Base-by-base conservation (phyloP, 2,888 invertebrate genomes). In the Metellina segmentata region DNA sequence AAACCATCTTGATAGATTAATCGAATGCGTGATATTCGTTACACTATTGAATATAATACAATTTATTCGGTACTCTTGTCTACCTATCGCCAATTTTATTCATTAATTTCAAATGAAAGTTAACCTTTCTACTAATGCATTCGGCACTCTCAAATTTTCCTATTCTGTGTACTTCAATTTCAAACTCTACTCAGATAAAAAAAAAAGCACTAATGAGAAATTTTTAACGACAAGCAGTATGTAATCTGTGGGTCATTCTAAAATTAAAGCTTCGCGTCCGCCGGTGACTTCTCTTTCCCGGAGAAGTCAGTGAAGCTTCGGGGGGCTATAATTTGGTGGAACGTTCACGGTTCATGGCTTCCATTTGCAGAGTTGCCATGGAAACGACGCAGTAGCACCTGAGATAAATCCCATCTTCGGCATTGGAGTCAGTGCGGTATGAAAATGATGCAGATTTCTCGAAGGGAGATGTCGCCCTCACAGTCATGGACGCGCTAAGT, bases 261-360 rank as follows among this genome's bases (percentile, higher is more conserved):
- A 48, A 79, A 79, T 79, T 79, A 79, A 49, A 61, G 79, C 79
- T 72, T 72, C 19, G 16, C n/a, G 51, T 34, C 19, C 34, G 53
- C 9, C 11, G 61, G 16, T 16, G 61, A 0, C 11, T 34, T 69
- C 61, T 61, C 61, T 61, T 79, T 53, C 61, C 13, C 34, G 52
- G 52, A 51, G 52, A 77, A 77, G n/a, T 77, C n/a, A 6, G n/a
- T 19, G 77, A 81, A 70, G 81, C 81, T 70, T 83, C 71, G 49
- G 52, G 61, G 72, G 20, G 52, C 74, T 70, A 71, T 83, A 83
- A 83, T 83, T 83, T 83, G 71, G 72, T 74, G 52, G 83, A 83
- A 83, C 71, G 72, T 53, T 83, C 83, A 83, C 51, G 83, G 83
- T 74, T 83, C 72, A 74, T 52, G 20, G 83, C 83, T 19, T 83